Evolutionary conservation across 2,113 vertebrate species (phyloP).

Genomic region (Cryptotis parvus): DNA sequence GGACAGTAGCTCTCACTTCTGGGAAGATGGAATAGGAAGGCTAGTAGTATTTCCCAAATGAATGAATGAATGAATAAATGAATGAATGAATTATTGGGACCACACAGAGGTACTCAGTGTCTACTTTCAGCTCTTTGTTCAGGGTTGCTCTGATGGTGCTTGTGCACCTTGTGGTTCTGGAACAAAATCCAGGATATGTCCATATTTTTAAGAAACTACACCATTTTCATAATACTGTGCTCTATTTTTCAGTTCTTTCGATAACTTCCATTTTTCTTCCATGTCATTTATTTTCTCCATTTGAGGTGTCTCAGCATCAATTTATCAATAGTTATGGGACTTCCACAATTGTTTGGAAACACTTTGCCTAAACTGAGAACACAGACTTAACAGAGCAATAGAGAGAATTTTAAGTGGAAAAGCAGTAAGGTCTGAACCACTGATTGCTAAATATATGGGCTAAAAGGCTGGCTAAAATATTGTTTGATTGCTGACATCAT

Average conservation of each 20-base stretch:
- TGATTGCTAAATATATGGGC: not conserved
- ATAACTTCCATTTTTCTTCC: not conserved
- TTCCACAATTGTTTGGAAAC: not conserved
- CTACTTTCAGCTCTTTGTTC: too few species aligned
- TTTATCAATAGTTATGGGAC: not conserved
- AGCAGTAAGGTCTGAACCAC: not conserved
- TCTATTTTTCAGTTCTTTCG: not conserved
- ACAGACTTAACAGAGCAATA: not conserved
- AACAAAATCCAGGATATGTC: too few species aligned
- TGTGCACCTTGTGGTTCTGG: too few species aligned
- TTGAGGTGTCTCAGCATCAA: too few species aligned
- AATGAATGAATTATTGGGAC: too few species aligned
- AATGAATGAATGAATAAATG: too few species aligned
- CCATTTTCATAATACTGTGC: not conserved
- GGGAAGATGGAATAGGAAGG: too few species aligned
- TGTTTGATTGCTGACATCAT: conserved; percentile 15
- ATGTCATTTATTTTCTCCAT: not conserved
- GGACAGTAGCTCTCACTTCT: too few species aligned
- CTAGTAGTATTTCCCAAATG: too few species aligned
- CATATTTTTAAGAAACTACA: not conserved
- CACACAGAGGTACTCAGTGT: too few species aligned
- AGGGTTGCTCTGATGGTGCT: too few species aligned
- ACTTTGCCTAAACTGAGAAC: not conserved
- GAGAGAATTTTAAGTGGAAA: not conserved
- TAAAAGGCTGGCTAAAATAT: not conserved